Base-by-base conservation (phyloP, 2,888 invertebrate genomes). In the Oscheius sp. region DNA sequence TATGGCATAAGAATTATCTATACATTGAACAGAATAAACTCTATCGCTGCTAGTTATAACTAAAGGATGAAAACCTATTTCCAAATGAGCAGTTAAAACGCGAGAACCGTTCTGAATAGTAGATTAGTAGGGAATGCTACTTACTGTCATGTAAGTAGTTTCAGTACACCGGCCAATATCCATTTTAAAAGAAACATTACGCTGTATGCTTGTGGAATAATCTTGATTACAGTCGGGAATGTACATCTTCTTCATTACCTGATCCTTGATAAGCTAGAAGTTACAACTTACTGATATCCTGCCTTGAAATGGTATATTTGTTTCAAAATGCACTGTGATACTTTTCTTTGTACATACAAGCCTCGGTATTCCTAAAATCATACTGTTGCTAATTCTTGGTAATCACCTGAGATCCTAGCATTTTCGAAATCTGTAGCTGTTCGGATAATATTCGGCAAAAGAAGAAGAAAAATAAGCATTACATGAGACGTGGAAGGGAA, bases 31-130 rank as follows among this genome's bases (percentile, higher is more conserved):
- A 20, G 68, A 44, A 47, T 70, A 79, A 6, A 77, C 71, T 32
- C 77, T 54, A 51, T 77, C 76, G 59, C 66, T 72, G 36, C 70
- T 72, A 30, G 79, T 79, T n/a, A 77, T 75, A 6, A 75, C 79
- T 20, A 79, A 62, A 9, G 79, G 79, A 71, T 79, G 79, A 61
- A 79, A 79, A 6, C 77, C 74, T n/a, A 79, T 75, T 63, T 75
- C 77, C 2, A 79, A 64, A 17, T 73, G 66, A 20, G 77, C 77
- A 45, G 50, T 67, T 14, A 76, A 65, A 6, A 79, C 32, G 28
- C 77, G 72, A 36, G 79, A 76, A 6, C 79, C 79, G 50, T 79
- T 79, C 79, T 79, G 66, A 69, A 73, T 28, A n/a, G 41, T 24
- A 8, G 57, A n/a, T 24, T 3, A 41, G 17, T 49, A 2, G 12